Base-by-base conservation (phyloP, 2,113 vertebrate genomes). In the Oostethus manadensis region DNA sequence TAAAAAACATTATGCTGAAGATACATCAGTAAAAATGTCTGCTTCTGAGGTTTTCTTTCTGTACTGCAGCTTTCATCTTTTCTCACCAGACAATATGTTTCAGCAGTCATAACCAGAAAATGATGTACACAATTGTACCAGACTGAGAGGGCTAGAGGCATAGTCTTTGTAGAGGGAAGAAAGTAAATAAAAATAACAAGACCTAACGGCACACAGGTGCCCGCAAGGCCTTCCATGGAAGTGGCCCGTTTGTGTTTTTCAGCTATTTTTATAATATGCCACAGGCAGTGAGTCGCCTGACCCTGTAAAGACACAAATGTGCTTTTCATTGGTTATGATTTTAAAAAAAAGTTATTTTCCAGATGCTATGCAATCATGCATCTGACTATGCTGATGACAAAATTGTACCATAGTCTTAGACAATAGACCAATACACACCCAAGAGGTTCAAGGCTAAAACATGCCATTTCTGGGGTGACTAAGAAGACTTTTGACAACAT, bases 331-430 rank as follows among this genome's bases (percentile, higher is more conserved):
- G 42, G 73, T 45, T 44, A 35, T 60, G 45, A 29, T n/a, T 55
- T 56, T 22, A 74, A 33, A 70, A 73, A 16, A 16, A 2, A 13
- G 3, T 20, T 75, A 68, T 79, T 79, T 46, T 69, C 69, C 74
- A 66, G 71, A 73, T 61, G 49, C 62, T 75, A 40, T 22, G 22
- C 60, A 74, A 80, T 66, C 67, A 68, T 35, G 70, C 83, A 86
- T 81, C 78, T 83, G 83, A 85, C 80, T 81, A 23, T 42, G 35
- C 68, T 77, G 66, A 59, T 78, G 66, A 79, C 59, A 78, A 66
- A 73, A 67, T 17, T 51, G 17, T 23, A 70, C 23, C 49, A 56
- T 22, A 67, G 66, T 20, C 21, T 35, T 53, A 8, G 33, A 38
- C 38, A 42, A 42, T 14, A 14, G 38, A 42, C 13, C 38, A 14